phyloP scores from a whole-genome alignment of 2,113 vertebrate species.

The Grantiella picta region DNA sequence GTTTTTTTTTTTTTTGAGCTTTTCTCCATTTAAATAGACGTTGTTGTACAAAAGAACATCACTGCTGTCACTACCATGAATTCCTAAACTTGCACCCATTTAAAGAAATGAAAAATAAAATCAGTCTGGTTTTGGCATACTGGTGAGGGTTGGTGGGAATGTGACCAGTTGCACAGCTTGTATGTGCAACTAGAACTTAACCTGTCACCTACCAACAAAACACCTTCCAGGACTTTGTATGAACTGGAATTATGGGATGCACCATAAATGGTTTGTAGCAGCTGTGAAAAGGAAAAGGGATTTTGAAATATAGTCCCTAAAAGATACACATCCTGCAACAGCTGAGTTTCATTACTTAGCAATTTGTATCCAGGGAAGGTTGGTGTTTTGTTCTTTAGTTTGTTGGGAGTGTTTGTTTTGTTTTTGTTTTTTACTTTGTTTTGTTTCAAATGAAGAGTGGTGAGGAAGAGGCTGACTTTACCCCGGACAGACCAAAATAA shows the following conservation, averaged over 20 bases:
- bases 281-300: background rate
- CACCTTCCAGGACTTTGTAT: background rate
- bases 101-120: background rate
- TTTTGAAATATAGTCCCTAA: background rate
- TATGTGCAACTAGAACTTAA: background rate
- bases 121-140: background rate
- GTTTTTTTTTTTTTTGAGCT: background rate
- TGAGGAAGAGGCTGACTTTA: background rate
- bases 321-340: background rate
- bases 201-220: background rate
- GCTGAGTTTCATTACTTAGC: background rate
- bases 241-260: background rate
- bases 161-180: background rate
- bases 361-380: background rate
- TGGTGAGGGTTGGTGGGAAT: background rate
- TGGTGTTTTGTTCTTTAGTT: background rate
- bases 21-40: background rate
- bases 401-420: background rate
- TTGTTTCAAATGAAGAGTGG: background rate
- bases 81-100: background rate
- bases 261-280: background rate
- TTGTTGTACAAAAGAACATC: background rate
- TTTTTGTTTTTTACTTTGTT: background rate
- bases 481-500: background rate
- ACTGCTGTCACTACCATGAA: background rate